phyloP scores from a whole-genome alignment of 2,113 vertebrate species.

The Thomomys bottae region DNA sequence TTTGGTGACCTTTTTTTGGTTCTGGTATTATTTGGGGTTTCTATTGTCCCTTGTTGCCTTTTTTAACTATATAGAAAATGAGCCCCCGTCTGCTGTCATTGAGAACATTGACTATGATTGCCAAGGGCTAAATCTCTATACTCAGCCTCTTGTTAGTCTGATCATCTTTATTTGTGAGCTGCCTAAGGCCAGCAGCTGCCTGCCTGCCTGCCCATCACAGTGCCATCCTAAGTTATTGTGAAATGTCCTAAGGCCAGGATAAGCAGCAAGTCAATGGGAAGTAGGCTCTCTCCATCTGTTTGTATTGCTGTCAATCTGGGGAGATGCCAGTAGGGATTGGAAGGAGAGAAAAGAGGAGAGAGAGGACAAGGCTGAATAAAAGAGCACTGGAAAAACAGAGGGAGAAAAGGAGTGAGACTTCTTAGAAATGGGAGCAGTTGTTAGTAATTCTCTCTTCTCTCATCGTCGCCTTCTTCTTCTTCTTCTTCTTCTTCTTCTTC shows the following conservation, averaged over 20 bases:
- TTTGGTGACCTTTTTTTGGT: not conserved
- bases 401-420: not conserved
- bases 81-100: not conserved
- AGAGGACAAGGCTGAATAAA: not conserved
- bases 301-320: slow-evolving; percentile 25
- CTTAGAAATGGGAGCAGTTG: not conserved
- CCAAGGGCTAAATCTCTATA: not conserved
- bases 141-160: slow-evolving; percentile 57
- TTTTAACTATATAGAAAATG: not conserved
- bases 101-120: not conserved
- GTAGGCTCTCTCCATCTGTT: not conserved
- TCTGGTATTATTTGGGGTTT: not conserved
- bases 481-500: too few species aligned
- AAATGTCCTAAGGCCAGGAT: slow-evolving; percentile 40
- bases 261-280: slow-evolving; percentile 37
- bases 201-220: slow-evolving; percentile 21
- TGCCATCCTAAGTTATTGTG: slow-evolving; percentile 50
- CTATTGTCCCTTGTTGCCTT: not conserved
- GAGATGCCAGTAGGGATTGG: not conserved
- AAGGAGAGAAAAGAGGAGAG: not conserved
- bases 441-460: too few species aligned
- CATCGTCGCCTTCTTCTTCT: too few species aligned
- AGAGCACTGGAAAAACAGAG: not conserved
- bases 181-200: slow-evolving; percentile 52
- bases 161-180: slow-evolving; percentile 60